These are phyloP conservation scores for Aphyosemion australe DNA, from an alignment of 2,113 vertebrate genomes.

Conservation along the genomic window DNA sequence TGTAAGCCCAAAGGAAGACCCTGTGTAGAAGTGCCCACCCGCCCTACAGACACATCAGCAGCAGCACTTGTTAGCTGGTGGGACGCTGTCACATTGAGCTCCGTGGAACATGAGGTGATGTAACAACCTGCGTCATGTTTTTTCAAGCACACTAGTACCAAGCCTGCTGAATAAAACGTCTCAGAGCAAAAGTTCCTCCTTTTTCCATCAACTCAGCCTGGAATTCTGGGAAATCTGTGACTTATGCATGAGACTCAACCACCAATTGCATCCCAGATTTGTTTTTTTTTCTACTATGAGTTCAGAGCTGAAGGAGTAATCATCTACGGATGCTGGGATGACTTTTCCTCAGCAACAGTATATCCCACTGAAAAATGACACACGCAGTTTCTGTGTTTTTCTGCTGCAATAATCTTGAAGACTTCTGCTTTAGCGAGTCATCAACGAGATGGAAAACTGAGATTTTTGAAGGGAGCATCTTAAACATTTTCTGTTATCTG, in stretches of 20 bases:
- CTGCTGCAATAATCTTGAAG: too few species aligned
- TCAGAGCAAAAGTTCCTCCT: constrained; percentile 28
- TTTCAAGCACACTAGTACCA: neutral
- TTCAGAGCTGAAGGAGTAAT: constrained; percentile 40
- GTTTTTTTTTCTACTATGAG: constrained; percentile 16
- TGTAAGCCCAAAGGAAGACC: constrained; percentile 37
- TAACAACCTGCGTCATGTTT: constrained; percentile 56
- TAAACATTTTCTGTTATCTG: too few species aligned
- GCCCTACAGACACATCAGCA: neutral
- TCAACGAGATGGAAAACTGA: too few species aligned
- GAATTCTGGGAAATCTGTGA: constrained; percentile 34
- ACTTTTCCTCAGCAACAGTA: constrained; percentile 38
- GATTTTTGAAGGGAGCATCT: too few species aligned
- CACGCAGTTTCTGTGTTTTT: too few species aligned
- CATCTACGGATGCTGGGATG: too few species aligned
- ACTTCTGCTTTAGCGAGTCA: too few species aligned
- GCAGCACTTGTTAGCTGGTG: constrained; percentile 28
- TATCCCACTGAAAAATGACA: constrained; percentile 14
- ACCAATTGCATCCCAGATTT: constrained; percentile 51
- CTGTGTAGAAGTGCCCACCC: constrained; percentile 20
- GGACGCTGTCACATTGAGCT: neutral
- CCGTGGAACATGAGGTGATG: constrained; percentile 42
- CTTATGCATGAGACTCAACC: constrained; percentile 44
- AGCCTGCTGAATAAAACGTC: neutral
- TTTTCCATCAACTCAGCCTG: constrained; percentile 2